Base-by-base conservation (phyloP, 2,888 invertebrate species). In the Eucera pruinosa region DNA sequence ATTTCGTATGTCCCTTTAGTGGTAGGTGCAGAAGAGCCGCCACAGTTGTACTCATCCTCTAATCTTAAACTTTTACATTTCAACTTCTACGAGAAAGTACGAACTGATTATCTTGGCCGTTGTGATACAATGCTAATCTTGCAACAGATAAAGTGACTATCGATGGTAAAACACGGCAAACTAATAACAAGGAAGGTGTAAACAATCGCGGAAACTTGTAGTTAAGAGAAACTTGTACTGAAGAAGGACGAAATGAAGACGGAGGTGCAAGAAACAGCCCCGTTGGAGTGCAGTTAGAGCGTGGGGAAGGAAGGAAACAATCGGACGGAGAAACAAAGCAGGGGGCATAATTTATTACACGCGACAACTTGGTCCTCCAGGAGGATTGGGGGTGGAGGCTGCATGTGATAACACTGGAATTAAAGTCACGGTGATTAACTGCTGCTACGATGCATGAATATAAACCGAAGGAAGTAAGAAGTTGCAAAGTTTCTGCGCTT, bases 371-470 rank as follows among this genome's bases (percentile, higher is more conserved):
- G 57, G 58, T 72, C 72, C 52, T 62, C 2, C 3, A 39, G 60
- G 48, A 45, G 15, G 30, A 36, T 25, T 20, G n/a, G 39, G 18
- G 33, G n/a, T 65, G 65, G 81, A 84, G 71, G 70, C 68, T 69
- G 57, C 79, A 73, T 68, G 82, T 69, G 84, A 83, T 83, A 83
- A 84, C 79, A 72, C 62, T 43, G 78, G 61, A 79, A 83, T 83
- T 83, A 84, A 74, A 81, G 77, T 77, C 80, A 45, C 39, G 47
- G 61, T 82, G 85, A 84, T 84, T 84, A 84, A 84, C 64, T 62
- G 60, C 50, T 43, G 18, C 58, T 47, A 55, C 72, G 66, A 75
- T 64, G 33, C 58, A 60, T 43, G 70, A 66, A 64, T 55, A 54
- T 43, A 41, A 57, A 57, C 45, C 48, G 30, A 67, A n/a, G 52